Evolutionary conservation across 2,113 vertebrate genomes (phyloP).

Genomic region (Xyrauchen texanus): DNA sequence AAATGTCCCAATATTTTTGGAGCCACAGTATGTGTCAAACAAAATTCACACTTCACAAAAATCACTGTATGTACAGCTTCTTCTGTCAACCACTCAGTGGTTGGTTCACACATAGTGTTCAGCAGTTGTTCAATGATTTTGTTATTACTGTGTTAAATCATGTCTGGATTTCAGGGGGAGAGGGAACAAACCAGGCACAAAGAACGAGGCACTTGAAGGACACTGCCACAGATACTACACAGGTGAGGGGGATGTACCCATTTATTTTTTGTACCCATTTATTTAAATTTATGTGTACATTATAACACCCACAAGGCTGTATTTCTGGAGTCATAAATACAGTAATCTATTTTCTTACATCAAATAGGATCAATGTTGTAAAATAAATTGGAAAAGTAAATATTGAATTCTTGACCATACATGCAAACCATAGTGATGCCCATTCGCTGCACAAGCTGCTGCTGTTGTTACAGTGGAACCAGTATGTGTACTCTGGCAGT

Average conservation of each 20-base stretch:
- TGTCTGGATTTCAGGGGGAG: constrained; percentile 32
- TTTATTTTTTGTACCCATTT: no score
- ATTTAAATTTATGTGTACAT: background rate
- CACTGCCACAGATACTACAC: constrained; percentile 2
- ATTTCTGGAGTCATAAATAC: background rate
- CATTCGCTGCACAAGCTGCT: constrained; percentile 2
- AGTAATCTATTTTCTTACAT: background rate
- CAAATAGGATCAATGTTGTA: background rate
- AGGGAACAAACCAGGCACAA: constrained; percentile 14
- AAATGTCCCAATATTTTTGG: background rate
- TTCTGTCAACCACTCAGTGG: background rate
- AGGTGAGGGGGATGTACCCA: constrained; percentile 29
- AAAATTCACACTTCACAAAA: no score
- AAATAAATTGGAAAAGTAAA: constrained; percentile 32
- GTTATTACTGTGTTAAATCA: constrained; percentile 21
- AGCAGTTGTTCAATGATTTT: background rate
- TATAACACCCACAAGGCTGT: background rate
- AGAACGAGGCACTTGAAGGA: background rate
- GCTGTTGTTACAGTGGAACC: constrained; percentile 20
- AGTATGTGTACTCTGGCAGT: constrained; percentile 40
- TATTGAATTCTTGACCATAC: constrained; percentile 1
- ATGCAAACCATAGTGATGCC: background rate
- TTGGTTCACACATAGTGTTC: constrained; percentile 9
- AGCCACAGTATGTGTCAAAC: no score
- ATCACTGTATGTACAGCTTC: constrained; percentile 14